Evolutionary conservation across 2,888 invertebrate species (phyloP), one percentile per base, ranked within the genome.

Genomic region (Matsumyia berberina): DNA sequence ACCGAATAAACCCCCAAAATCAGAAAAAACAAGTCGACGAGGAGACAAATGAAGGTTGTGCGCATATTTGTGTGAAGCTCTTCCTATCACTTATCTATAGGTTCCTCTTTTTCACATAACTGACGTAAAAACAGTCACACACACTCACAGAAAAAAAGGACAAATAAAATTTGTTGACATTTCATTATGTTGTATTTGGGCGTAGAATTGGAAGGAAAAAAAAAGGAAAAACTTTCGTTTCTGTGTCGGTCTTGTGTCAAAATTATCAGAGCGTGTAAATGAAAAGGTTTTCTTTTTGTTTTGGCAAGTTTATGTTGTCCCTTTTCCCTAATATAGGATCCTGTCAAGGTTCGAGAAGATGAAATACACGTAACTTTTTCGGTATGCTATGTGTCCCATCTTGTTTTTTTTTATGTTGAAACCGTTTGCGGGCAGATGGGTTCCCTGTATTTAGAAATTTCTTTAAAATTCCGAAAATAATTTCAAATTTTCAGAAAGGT

Each of bases 131-230:
- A 46, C 11, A 46, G 9, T 46, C 9, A 46, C 17, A 44, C 5
- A 39, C 19, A 46, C 46, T 7, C 12, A 24, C 24, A 24, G 4
- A 24, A 3, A 46, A 46, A 44, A 46, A 19, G 46, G 19, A 17
- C 19, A 46, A 46, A 2, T 9, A 12, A 31, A 51, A 51, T 31
- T 51, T 51, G 51, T 31, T 31, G 51, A 51, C 31, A 51, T 51
- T 51, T 51, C 51, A 51, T 51, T 51, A 51, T 31, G 51, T 51
- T 51, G 51, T 51, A 12, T 51, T 51, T 29, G 51, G 51, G 8
- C 12, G 51, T 15, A 31, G 31, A 12, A 51, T 51, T 51, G 31
- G 12, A 51, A 12, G 4, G 31, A 31, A 31, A 9, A 31, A 51
- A n/a, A 46, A 9, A 7, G n/a, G 17, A 44, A 15, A 44, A 17